Conservation (phyloP, 2,113 vertebrate species). For the Elachura formosa region DNA sequence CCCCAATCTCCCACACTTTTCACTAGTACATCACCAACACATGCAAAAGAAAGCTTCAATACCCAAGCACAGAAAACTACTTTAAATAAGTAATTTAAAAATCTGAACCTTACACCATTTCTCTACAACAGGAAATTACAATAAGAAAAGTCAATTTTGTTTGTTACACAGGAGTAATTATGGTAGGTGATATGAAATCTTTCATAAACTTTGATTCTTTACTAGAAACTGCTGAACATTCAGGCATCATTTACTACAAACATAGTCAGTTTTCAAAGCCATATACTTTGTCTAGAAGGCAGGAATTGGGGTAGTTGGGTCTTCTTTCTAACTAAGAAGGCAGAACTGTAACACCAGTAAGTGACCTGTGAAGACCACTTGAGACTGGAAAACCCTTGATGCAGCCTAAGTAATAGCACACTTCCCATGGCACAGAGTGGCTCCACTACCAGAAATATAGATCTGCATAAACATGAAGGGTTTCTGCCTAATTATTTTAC, state of each 20-base stretch:
- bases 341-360: not conserved
- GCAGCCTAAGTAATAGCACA: not conserved
- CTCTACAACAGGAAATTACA: not conserved
- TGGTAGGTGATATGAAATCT: not conserved
- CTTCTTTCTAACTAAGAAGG: not conserved
- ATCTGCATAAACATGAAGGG: not conserved
- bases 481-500: not conserved
- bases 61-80: not conserved
- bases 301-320: not conserved
- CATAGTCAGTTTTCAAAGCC: not conserved
- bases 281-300: not conserved
- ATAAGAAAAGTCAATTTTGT: not conserved
- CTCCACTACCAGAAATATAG: not conserved
- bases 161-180: not conserved
- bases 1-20: not conserved
- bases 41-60: not conserved
- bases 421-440: not conserved
- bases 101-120: not conserved
- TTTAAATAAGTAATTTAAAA: not conserved
- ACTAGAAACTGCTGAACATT: not conserved
- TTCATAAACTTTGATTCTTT: not conserved
- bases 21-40: not conserved
- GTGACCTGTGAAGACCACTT: not conserved
- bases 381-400: not conserved
- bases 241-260: not conserved